Percentiles rank a stretch among this genome's conserved stretches.
phyloP scores from a whole-genome alignment of 2,797 vertebrate genomes.

The Morelia viridis region DNA sequence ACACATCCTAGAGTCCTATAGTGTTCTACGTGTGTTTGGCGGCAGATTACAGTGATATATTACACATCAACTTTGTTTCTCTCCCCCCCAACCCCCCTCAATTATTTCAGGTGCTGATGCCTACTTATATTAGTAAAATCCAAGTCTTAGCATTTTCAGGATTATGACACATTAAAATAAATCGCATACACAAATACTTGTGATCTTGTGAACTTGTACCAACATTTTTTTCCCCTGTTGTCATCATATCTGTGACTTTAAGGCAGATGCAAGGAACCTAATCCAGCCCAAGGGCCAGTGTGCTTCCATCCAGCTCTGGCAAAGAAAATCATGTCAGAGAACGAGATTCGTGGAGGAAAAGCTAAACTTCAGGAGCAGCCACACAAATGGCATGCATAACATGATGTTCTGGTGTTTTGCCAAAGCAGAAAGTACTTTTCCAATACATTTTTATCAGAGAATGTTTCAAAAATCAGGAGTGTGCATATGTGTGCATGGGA shows the following conservation, averaged over 20 bases:
- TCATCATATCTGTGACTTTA: not conserved
- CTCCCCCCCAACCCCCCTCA: not conserved
- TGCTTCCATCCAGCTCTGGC: not conserved
- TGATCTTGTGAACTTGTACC: not conserved
- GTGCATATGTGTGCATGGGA: not conserved
- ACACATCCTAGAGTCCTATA: not conserved
- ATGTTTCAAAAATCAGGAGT: not conserved
- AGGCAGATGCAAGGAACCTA: not conserved
- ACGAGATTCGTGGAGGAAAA: not conserved
- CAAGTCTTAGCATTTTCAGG: not conserved
- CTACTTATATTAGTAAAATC: not conserved
- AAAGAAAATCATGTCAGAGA: not conserved
- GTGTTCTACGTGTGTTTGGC: not conserved
- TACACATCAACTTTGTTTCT: not conserved
- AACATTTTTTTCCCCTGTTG: not conserved
- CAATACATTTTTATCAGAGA: conserved; percentile 39
- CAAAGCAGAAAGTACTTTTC: conserved; percentile 53
- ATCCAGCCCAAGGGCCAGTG: not conserved
- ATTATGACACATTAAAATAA: not conserved
- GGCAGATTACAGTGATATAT: not conserved
- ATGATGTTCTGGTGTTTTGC: conserved; percentile 54
- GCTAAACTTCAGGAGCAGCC: conserved; percentile 54
- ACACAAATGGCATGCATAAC: conserved; percentile 41
- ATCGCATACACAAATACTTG: not conserved
- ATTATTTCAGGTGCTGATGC: not conserved